These are phyloP conservation scores for Seriola quinqueradiata DNA, from an alignment of 2,113 vertebrate species.

Conservation along the genomic window DNA sequence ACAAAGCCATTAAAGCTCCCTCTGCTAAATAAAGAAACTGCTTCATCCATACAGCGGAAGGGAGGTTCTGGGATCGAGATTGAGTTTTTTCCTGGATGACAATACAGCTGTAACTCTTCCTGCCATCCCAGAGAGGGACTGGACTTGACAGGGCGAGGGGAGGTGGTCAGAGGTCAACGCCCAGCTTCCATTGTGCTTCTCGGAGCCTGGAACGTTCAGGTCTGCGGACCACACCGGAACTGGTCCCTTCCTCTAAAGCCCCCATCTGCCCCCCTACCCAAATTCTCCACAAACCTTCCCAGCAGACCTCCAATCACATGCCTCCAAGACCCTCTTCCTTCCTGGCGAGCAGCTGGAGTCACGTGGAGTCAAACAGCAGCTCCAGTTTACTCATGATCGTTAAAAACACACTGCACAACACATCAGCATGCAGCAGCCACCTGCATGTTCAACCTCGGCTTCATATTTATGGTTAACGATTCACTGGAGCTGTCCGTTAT, in stretches of 20 bases:
- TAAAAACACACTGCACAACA: conserved; percentile 53
- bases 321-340: conserved; percentile 71
- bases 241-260: conserved; percentile 61
- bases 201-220: conserved; percentile 39
- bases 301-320: conserved; percentile 70
- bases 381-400: conserved; percentile 30
- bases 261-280: conserved; percentile 10
- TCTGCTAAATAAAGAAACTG: conserved; percentile 72
- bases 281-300: conserved; percentile 42
- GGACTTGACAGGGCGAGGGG: conserved; percentile 19
- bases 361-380: conserved; percentile 39
- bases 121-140: conserved; percentile 64
- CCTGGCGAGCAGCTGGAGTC: conserved; percentile 62
- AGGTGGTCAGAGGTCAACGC: conserved; percentile 70
- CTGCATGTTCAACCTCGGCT: conserved; percentile 77
- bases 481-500: conserved; percentile 76
- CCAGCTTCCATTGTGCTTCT: conserved; percentile 77
- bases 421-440: conserved; percentile 72
- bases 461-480: conserved; percentile 76
- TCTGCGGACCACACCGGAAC: conserved; percentile 63
- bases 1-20: conserved; percentile 28
- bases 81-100: conserved; percentile 74
- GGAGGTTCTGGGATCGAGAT: conserved; percentile 66
- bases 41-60: conserved; percentile 67
- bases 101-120: conserved; percentile 70